Evolutionary conservation across 2,888 invertebrate species (phyloP).

Genomic region (Tenodera sinensis): DNA sequence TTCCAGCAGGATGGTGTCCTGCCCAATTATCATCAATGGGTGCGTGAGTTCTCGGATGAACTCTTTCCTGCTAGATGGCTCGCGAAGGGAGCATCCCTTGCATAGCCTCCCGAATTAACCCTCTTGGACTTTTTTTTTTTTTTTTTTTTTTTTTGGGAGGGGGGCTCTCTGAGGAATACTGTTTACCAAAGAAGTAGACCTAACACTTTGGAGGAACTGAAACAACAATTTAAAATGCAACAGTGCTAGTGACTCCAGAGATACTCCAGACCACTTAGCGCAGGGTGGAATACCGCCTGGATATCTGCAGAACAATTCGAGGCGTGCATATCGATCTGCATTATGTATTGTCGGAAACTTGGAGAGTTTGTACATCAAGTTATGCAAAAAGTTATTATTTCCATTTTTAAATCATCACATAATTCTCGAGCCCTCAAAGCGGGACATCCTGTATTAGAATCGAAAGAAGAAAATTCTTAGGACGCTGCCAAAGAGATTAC

Average conservation of each 20-base stretch:
- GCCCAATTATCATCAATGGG: not conserved
- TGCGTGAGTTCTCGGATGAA: not conserved
- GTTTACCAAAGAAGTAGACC: not conserved
- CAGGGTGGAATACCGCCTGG: not conserved
- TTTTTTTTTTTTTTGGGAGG: too few relatives aligned
- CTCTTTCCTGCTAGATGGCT: not conserved
- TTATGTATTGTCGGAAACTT: too few relatives aligned
- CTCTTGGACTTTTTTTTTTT: not conserved
- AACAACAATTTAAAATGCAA: not conserved
- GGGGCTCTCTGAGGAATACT: not conserved
- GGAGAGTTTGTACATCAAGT: too few relatives aligned
- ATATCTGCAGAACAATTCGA: not conserved
- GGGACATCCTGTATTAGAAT: too few relatives aligned
- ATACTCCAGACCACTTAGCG: not conserved
- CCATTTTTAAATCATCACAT: too few relatives aligned
- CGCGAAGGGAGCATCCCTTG: not conserved
- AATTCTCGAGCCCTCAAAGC: too few relatives aligned
- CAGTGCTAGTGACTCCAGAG: not conserved
- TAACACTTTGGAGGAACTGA: not conserved
- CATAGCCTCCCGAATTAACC: not conserved
- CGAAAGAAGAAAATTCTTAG: too few relatives aligned
- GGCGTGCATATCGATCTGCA: too few relatives aligned
- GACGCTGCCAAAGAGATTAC: too few relatives aligned
- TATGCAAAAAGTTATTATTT: too few relatives aligned
- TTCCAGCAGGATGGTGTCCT: not conserved